Evolutionary conservation across 2,797 vertebrate species (phyloP), one percentile per base, ranked within the genome.

Genomic region (Typhlichthys subterraneus): DNA sequence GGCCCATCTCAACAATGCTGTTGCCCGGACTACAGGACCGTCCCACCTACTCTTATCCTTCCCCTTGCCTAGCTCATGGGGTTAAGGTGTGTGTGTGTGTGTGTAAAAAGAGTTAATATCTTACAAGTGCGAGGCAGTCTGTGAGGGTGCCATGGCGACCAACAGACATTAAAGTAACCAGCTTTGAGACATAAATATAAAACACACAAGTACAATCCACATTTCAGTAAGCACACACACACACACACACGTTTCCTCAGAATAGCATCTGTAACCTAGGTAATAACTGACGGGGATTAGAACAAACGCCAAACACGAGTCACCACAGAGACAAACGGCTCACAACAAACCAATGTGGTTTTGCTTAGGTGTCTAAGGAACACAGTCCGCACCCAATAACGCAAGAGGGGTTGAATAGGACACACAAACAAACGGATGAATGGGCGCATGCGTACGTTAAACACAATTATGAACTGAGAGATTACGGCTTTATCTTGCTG

Each of bases 1-100:
- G 86, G 62, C 72, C 78, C 75, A 48, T 68, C 72, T 67, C 83
- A 88, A 90, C 88, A 91, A 89, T 85, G 70, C 1, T 2, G 78
- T 83, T 73, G 47, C 69, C 84, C 12, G 56, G 86, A 70, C 80
- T 85, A 90, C 86, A 77, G 58, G 58, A 17, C 71, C 83, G 81
- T 82, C 82, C 82, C 81, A 74, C 65, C 74, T 70, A 38, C 82
- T 75, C 70, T 72, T 64, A 64, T 78, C 71, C 63, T 7, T 56
- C 63, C 66, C 67, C 71, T 69, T 67, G 63, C 63, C 60, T 64
- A 75, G 59, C 67, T 67, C 80, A 64, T 31, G 57, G 48, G 72
- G 70, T 15, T 52, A 9, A 23, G 38, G 45, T 17, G 53, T 56
- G 31, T 55, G 53, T 45, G 55, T 45, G 53, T 14, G 64, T 64